phyloP scores from a whole-genome alignment of 2,888 invertebrate species.

The Macaria liturata region DNA sequence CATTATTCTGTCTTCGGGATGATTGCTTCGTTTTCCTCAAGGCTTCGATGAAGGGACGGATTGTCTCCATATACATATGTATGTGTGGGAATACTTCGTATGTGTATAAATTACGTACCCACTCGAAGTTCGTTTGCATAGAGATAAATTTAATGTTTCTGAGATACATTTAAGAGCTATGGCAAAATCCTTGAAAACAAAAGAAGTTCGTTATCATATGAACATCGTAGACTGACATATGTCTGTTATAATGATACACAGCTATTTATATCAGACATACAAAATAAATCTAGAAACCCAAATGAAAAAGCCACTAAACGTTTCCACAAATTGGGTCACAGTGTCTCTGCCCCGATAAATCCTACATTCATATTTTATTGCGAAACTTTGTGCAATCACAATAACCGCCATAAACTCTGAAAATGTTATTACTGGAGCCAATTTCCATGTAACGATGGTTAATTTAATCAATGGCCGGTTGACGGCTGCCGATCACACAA shows the following conservation, averaged over 20 bases:
- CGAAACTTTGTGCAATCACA: conserved; percentile 9
- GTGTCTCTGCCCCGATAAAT: conserved; percentile 4
- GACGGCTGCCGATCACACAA: conserved; percentile 1
- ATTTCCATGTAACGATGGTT: background rate
- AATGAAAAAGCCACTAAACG: background rate
- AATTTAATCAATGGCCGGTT: background rate
- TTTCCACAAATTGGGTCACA: conserved; percentile 4
- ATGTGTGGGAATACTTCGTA: background rate
- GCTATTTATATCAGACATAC: no score
- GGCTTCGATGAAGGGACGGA: conserved; percentile 8
- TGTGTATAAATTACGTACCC: background rate
- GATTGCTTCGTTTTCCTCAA: conserved; percentile 23
- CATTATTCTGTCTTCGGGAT: conserved; percentile 23
- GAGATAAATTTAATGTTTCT: no score
- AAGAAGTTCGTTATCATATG: no score
- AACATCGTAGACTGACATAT: no score
- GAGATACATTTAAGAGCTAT: no score
- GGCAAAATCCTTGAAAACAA: no score
- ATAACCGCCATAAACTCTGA: conserved; percentile 3
- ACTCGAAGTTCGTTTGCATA: background rate
- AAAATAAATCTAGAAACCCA: no score
- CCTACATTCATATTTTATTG: conserved; percentile 5
- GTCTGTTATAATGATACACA: no score
- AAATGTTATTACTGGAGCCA: conserved; percentile 6
- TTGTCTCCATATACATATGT: background rate